These are phyloP conservation scores for Chrysolina haemoptera DNA, from an alignment of 2,888 invertebrate genomes.

Conservation along the genomic window DNA sequence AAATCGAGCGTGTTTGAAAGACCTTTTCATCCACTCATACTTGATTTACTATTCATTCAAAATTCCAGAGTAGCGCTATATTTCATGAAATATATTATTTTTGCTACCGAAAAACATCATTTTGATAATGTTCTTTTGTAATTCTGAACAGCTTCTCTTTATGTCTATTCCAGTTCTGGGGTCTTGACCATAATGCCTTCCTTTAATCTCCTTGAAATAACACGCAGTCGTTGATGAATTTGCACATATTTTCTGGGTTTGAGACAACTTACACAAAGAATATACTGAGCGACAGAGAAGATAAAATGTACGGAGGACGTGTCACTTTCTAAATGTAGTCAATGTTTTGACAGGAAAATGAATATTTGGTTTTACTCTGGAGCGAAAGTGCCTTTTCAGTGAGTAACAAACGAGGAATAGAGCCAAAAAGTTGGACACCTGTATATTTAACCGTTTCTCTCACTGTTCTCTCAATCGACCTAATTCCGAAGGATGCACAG, in stretches of 20 bases:
- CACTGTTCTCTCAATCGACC: background rate
- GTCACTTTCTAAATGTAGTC: background rate
- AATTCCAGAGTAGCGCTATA: too few relatives aligned
- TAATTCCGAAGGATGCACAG: background rate
- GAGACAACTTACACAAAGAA: conserved; percentile 7
- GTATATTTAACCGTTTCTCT: background rate
- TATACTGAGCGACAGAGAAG: background rate
- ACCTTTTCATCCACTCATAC: too few relatives aligned
- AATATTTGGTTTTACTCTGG: conserved; percentile 6
- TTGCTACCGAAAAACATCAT: too few relatives aligned
- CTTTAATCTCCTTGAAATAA: conserved; percentile 28
- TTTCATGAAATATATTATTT: too few relatives aligned
- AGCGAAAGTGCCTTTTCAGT: conserved; percentile 10
- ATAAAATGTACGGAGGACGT: background rate
- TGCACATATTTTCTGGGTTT: conserved; percentile 2
- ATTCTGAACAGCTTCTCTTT: too few relatives aligned
- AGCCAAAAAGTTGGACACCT: background rate
- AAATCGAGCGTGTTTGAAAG: too few relatives aligned
- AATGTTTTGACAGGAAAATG: conserved; percentile 14
- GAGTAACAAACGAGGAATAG: background rate
- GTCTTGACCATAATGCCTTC: background rate
- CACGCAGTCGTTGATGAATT: conserved; percentile 14
- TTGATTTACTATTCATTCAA: too few relatives aligned
- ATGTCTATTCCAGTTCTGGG: background rate
- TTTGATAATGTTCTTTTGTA: too few relatives aligned